phyloP scores from a whole-genome alignment of 2,797 vertebrate genomes.

The Catostomus latipinnis region DNA sequence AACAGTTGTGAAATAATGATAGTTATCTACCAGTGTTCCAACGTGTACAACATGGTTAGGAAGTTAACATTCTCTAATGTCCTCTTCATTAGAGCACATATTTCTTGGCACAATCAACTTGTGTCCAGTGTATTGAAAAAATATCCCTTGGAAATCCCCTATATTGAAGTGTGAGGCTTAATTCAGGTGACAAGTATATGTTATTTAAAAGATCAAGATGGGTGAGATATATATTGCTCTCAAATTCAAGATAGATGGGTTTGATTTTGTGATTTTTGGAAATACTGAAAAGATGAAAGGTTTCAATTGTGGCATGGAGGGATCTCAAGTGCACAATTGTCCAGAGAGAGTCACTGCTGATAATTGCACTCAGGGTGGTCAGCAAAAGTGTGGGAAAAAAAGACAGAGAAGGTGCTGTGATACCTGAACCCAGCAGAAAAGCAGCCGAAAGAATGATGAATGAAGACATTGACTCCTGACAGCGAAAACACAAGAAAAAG shows the following conservation, averaged over 20 bases:
- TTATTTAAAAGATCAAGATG: background rate
- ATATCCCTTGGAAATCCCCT: no score
- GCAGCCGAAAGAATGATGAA: background rate
- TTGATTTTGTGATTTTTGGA: no score
- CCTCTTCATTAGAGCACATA: background rate
- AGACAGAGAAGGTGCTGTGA: background rate
- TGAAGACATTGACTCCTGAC: no score
- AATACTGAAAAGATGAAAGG: no score
- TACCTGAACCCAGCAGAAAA: conserved; percentile 6
- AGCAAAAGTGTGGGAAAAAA: background rate
- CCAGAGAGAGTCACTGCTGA: conserved; percentile 11
- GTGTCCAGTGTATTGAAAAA: background rate
- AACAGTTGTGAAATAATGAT: no score
- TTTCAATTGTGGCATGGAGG: no score
- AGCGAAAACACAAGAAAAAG: no score
- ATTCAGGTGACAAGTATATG: background rate
- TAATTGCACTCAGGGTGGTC: background rate
- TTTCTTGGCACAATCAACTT: background rate
- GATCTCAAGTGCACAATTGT: no score
- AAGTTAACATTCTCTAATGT: background rate
- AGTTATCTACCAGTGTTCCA: background rate
- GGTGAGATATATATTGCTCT: background rate
- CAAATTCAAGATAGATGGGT: no score
- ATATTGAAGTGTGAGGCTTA: no score
- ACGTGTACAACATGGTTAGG: background rate